Evolutionary conservation across 2,888 invertebrate genomes (phyloP), one percentile per base, ranked within the genome.

Genomic region (Leucophenga maculata): DNA sequence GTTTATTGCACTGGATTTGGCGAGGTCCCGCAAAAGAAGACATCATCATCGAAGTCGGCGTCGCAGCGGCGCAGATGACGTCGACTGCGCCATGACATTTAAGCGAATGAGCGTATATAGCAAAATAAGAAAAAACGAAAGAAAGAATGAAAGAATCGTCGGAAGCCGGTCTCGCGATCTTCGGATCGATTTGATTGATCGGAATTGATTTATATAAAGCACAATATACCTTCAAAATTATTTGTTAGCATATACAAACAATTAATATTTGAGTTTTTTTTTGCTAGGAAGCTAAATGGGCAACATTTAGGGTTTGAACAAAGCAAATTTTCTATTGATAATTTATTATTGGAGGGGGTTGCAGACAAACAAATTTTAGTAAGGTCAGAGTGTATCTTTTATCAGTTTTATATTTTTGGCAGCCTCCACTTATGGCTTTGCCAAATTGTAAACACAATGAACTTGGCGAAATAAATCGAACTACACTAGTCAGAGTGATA

Each of bases 21-120:
- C 3, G 9, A 55, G 22, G 9, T 22, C 8, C 22, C 55, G 1
- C 9, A 55, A 22, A 13, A 6, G 26, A 20, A 57, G 39, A 39
- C 39, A 70, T 74, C 73, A 85, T 75, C 84, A 82, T 84, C 84
- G 84, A 85, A 84, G 85, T 84, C 60, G 71, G 70, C 52, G 67
- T 67, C 67, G 67, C 65, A 13, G 66, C 60, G 67, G 39, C 59
- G 67, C n/a, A n/a, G n/a, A 66, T 72, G 70, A 68, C 72, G 48
- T 72, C 70, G 73, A 67, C 69, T 65, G 80, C 70, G 83, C 81
- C 83, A 78, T 85, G 84, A 85, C 83, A 80, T 77, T 75, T 80
- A 78, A 78, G 75, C 74, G 71, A 70, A 73, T 57, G 64, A 72
- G 69, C 59, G 67, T 54, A 65, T 66, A 74, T 71, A 72, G 70